Evolutionary conservation across 2,888 invertebrate species (phyloP).

Genomic region (Dyspetes luteomarginatus): DNA sequence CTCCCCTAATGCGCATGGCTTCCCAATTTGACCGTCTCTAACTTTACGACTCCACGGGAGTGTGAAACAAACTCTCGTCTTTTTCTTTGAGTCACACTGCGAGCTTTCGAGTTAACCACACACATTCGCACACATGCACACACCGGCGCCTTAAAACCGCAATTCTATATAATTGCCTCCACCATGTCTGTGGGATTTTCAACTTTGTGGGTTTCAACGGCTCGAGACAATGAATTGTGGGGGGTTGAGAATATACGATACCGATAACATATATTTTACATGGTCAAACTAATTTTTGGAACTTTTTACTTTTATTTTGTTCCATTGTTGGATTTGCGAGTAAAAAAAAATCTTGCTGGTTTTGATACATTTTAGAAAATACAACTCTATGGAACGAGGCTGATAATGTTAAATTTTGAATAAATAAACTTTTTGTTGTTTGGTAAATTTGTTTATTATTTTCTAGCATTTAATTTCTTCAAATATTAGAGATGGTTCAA

Average conservation of each 20-base stretch:
- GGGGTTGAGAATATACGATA: conserved; percentile 9
- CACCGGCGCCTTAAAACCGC: conserved; percentile 61
- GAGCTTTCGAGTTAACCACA: conserved; percentile 40
- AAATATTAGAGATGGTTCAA: not conserved
- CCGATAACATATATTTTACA: conserved; percentile 9
- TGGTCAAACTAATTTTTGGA: not conserved
- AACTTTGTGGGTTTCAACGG: conserved; percentile 66
- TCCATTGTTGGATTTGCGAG: not conserved
- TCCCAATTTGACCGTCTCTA: conserved; percentile 57
- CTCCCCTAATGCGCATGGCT: conserved; percentile 58
- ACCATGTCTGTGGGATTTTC: conserved; percentile 62
- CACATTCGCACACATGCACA: too few species aligned
- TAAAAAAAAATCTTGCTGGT: too few species aligned
- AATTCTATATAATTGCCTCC: conserved; percentile 72
- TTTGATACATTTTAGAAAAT: too few species aligned
- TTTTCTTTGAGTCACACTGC: conserved; percentile 69
- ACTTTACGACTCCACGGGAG: conserved; percentile 71
- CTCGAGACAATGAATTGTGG: conserved; percentile 55
- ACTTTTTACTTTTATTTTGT: not conserved
- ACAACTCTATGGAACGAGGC: too few species aligned
- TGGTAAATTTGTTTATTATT: too few species aligned
- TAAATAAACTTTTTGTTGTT: too few species aligned
- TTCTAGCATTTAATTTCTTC: not conserved
- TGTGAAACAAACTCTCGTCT: conserved; percentile 73
- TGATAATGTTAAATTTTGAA: too few species aligned